Evolutionary conservation across 1,140 invertebrate species (phyloP).

Genomic region (Rhagoletis zephyria): DNA sequence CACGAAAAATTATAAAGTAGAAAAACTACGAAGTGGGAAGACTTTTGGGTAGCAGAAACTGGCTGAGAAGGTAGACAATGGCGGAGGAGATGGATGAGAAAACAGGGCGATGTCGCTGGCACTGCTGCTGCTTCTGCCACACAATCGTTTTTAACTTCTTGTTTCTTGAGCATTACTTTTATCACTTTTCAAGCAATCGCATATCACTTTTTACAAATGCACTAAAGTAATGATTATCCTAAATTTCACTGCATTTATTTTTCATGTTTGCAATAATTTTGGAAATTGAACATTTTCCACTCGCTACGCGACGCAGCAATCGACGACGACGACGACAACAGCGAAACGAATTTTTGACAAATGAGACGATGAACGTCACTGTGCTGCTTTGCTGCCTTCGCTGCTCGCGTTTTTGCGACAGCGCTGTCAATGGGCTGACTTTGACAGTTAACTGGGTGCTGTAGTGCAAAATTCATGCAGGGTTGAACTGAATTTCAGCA

Average conservation of each 20-base stretch:
- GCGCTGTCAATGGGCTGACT: background rate
- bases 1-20: background rate
- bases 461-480: background rate
- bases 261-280: background rate
- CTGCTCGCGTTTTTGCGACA: background rate
- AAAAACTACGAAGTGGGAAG: background rate
- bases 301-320: slow-evolving; percentile 39
- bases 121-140: slow-evolving; percentile 41
- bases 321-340: slow-evolving; percentile 5
- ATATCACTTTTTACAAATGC: background rate
- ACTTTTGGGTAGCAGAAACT: slow-evolving; percentile 7
- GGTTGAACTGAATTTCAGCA: background rate
- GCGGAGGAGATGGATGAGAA: slow-evolving; percentile 8
- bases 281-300: slow-evolving; percentile 38
- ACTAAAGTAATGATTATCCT: slow-evolving; percentile 3
- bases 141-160: background rate
- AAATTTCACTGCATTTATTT: slow-evolving; percentile 5
- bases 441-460: slow-evolving; percentile 19
- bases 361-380: slow-evolving; percentile 16
- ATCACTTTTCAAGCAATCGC: background rate
- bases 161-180: background rate
- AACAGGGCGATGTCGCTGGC: slow-evolving; percentile 42
- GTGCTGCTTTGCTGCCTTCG: background rate
- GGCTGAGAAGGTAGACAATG: slow-evolving; percentile 26
- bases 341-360: slow-evolving; percentile 45